A percentile compares a stretch with the other conserved stretches of the same genome.
Evolutionary conservation across 2,888 invertebrate genomes (phyloP).

Genomic region (Calameuta filiformis): DNA sequence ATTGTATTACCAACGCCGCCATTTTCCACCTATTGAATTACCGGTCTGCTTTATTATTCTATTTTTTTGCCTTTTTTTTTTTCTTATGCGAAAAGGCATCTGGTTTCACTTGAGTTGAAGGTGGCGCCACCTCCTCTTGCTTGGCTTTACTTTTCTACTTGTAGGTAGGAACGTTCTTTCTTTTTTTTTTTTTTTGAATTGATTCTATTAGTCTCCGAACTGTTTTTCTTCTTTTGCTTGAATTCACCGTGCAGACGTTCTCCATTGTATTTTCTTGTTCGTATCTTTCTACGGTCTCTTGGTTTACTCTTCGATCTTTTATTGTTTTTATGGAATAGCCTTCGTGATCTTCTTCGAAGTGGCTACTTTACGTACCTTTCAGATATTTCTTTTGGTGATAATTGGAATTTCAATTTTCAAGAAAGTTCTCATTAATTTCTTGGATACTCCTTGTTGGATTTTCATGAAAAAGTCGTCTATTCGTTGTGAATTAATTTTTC

Average conservation of each 20-base stretch:
- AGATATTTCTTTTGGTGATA: neutral
- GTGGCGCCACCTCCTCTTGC: neutral
- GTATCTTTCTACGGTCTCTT: neutral
- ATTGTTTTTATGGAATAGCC: neutral
- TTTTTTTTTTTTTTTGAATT: neutral
- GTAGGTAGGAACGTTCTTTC: neutral
- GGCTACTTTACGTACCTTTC: neutral
- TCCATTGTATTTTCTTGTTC: neutral
- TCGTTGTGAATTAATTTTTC: neutral
- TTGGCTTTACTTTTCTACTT: neutral
- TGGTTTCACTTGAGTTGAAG: neutral
- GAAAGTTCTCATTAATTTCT: neutral
- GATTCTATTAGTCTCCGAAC: slow-evolving; percentile 11
- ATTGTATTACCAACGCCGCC: neutral
- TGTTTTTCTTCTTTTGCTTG: neutral
- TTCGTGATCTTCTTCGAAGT: neutral
- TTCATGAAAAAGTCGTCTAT: neutral
- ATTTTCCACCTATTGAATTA: neutral
- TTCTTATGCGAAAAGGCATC: neutral
- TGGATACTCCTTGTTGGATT: neutral
- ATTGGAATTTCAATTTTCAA: neutral
- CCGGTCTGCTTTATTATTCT: neutral
- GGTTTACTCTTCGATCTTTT: neutral
- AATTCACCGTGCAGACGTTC: neutral
- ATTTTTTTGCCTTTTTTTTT: neutral